These are phyloP conservation scores for Anticlea derivata DNA, from an alignment of 2,888 invertebrate species.

Conservation along the genomic window DNA sequence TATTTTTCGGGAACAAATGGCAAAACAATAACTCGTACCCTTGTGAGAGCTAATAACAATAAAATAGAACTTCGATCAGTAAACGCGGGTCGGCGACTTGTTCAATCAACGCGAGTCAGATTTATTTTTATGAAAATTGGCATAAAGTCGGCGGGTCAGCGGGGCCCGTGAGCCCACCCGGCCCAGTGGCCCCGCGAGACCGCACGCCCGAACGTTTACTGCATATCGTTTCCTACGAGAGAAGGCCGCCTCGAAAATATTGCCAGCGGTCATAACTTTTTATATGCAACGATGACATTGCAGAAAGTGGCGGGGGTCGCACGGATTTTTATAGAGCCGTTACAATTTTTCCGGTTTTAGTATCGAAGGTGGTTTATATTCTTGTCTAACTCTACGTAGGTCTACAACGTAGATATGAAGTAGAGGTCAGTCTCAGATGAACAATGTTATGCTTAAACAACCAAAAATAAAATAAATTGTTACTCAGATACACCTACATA, in stretches of 20 bases:
- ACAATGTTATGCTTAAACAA: no score
- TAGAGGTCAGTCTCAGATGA: neutral
- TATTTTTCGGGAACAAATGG: constrained; percentile 76
- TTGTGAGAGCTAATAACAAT: constrained; percentile 81
- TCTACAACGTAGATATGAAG: neutral
- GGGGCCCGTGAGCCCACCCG: constrained; percentile 53
- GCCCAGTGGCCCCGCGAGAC: constrained; percentile 75
- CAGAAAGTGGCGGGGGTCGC: constrained; percentile 70
- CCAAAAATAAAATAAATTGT: no score
- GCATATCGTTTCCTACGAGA: constrained; percentile 80
- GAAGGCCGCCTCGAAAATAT: constrained; percentile 74
- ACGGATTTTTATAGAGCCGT: constrained; percentile 52
- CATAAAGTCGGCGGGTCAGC: constrained; percentile 82
- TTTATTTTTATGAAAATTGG: constrained; percentile 85
- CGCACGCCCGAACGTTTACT: constrained; percentile 82
- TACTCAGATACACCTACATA: no score
- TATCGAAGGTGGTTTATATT: neutral
- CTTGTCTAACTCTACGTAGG: neutral
- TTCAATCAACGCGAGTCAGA: constrained; percentile 82
- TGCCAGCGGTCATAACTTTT: constrained; percentile 82
- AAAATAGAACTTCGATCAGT: constrained; percentile 81
- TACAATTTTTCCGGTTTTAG: constrained; percentile 14
- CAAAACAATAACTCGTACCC: constrained; percentile 83
- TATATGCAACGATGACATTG: constrained; percentile 83
- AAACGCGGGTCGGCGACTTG: constrained; percentile 74